These are phyloP conservation scores for Berghia stephanieae DNA, from an alignment of 1,140 invertebrate species.

Conservation along the genomic window DNA sequence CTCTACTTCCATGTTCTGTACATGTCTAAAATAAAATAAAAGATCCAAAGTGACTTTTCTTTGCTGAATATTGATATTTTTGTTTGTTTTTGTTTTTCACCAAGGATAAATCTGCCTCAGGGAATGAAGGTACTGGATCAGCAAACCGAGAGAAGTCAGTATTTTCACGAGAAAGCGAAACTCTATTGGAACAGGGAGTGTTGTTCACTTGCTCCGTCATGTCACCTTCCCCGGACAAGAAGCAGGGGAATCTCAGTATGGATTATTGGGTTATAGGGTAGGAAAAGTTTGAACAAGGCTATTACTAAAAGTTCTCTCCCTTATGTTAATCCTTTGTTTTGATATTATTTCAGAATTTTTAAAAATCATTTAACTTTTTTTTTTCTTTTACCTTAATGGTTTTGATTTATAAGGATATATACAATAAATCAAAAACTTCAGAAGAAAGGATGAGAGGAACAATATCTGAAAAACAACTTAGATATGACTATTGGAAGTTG, in stretches of 20 bases:
- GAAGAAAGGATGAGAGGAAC: too few relatives aligned
- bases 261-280: constrained; percentile 67
- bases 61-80: not conserved
- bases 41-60: not conserved
- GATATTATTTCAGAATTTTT: not conserved
- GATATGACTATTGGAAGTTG: too few relatives aligned
- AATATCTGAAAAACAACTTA: too few relatives aligned
- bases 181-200: not conserved
- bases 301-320: not conserved
- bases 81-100: not conserved
- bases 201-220: constrained; percentile 19
- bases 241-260: constrained; percentile 39
- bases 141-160: not conserved
- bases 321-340: not conserved
- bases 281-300: constrained; percentile 20
- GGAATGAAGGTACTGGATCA: not conserved
- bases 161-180: not conserved
- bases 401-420: too few relatives aligned
- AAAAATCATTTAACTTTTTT: not conserved
- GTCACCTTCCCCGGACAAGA: not conserved
- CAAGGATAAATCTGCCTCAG: not conserved
- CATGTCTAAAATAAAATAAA: not conserved
- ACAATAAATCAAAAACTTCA: too few relatives aligned
- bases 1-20: not conserved
- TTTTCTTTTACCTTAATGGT: not conserved